Percentiles rank a stretch among this genome's conserved stretches.
Evolutionary conservation across 2,113 vertebrate species (phyloP).

Genomic region (Podiceps cristatus): DNA sequence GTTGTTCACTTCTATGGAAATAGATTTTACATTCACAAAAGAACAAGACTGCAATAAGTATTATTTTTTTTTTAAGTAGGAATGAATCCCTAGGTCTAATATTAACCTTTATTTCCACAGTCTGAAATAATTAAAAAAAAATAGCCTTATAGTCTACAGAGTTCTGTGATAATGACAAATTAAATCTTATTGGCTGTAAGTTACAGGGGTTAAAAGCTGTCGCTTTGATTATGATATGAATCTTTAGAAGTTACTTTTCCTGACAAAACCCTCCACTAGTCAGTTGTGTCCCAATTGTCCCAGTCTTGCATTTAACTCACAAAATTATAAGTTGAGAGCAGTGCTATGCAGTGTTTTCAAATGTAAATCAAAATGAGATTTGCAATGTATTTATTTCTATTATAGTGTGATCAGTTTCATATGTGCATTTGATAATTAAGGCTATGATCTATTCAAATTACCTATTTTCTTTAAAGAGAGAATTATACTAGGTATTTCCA

Average conservation of each 20-base stretch:
- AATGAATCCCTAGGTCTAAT: neutral
- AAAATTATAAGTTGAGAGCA: neutral
- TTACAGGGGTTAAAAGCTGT: neutral
- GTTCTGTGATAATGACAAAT: neutral
- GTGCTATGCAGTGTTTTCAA: neutral
- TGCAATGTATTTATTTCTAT: neutral
- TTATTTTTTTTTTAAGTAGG: neutral
- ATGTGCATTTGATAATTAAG: neutral
- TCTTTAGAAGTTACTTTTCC: neutral
- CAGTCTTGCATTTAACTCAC: neutral
- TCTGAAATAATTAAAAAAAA: neutral
- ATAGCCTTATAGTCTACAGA: neutral
- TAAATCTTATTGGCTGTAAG: neutral
- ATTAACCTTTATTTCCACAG: neutral
- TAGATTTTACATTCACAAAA: neutral
- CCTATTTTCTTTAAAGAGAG: neutral
- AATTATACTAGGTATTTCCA: neutral
- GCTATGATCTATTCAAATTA: neutral
- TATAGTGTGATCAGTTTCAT: neutral
- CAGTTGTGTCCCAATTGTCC: neutral
- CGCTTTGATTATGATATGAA: neutral
- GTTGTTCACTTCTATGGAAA: neutral
- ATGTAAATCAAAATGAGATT: neutral
- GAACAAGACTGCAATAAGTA: neutral
- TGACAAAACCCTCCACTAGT: neutral